Percentiles rank a stretch among this genome's conserved stretches.
These are phyloP conservation scores for Dryas iulia DNA, from an alignment of 1,140 invertebrate genomes.

Conservation along the genomic window DNA sequence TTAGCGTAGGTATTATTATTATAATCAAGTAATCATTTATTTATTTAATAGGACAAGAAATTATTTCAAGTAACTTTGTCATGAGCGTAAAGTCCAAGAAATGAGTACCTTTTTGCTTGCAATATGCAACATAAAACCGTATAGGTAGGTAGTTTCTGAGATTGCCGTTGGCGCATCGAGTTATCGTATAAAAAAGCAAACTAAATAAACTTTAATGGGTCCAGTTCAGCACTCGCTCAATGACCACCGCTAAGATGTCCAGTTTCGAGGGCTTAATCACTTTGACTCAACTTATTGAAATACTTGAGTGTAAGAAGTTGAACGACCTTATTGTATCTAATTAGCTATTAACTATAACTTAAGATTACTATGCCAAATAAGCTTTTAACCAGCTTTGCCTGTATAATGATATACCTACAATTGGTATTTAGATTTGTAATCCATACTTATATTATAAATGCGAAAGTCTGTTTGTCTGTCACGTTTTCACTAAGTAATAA, in stretches of 20 bases:
- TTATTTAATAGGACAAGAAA: neutral
- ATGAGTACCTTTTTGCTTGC: neutral
- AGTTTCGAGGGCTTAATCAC: conserved; percentile 26
- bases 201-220: conserved; percentile 28
- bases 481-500: too few relatives aligned
- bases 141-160: conserved; percentile 4
- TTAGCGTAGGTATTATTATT: neutral
- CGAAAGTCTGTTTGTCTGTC: too few relatives aligned
- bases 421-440: neutral
- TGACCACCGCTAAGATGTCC: conserved; percentile 13
- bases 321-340: conserved; percentile 12
- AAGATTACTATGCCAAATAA: neutral
- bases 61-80: neutral
- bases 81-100: neutral
- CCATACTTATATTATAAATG: too few relatives aligned
- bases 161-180: conserved; percentile 17
- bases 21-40: neutral
- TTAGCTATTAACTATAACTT: neutral
- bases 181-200: conserved; percentile 26
- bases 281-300: conserved; percentile 22
- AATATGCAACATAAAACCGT: neutral
- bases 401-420: neutral
- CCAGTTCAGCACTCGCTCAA: conserved; percentile 27
- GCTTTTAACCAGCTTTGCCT: too few relatives aligned
- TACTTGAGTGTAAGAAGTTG: conserved; percentile 25